phyloP scores from a whole-genome alignment of 2,888 invertebrate genomes.

The Dryomyza anilis region DNA sequence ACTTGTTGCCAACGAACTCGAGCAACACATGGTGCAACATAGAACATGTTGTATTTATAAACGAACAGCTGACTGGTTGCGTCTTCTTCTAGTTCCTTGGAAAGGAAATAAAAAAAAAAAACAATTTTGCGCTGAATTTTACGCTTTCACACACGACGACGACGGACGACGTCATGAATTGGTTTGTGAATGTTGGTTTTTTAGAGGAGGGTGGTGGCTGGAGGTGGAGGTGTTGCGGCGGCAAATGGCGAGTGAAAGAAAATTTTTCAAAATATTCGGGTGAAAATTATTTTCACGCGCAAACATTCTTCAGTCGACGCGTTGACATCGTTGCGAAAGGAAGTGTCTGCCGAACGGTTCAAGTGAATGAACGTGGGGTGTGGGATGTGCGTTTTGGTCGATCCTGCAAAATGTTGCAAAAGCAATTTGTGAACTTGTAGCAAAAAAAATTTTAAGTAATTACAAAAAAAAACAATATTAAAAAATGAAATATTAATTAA shows the following conservation, averaged over 20 bases:
- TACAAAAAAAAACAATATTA: too few relatives aligned
- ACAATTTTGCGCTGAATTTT: conserved; percentile 1
- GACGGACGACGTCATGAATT: background rate
- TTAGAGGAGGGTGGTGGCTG: conserved; percentile 17
- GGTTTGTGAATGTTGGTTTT: background rate
- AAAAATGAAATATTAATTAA: too few relatives aligned
- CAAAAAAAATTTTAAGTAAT: too few relatives aligned
- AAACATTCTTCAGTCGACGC: conserved; percentile 48
- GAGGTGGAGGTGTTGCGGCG: conserved; percentile 31
- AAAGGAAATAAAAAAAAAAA: background rate
- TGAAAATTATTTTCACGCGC: conserved; percentile 20
- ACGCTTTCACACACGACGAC: conserved; percentile 15
- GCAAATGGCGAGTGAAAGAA: background rate
- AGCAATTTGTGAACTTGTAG: too few relatives aligned
- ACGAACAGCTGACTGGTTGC: conserved; percentile 16
- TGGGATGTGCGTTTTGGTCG: too few relatives aligned
- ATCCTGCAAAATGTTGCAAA: too few relatives aligned
- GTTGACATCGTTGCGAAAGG: conserved; percentile 49
- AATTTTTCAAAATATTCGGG: background rate
- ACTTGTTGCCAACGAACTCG: background rate
- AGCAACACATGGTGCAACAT: conserved; percentile 36
- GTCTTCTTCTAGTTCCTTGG: too few relatives aligned
- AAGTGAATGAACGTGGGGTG: background rate
- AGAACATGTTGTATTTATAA: conserved; percentile 38
- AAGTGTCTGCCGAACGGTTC: conserved; percentile 32